A percentile compares a stretch with the other conserved stretches of the same genome.
Evolutionary conservation across 2,113 vertebrate genomes (phyloP).

Genomic region (Apaloderma vittatum): DNA sequence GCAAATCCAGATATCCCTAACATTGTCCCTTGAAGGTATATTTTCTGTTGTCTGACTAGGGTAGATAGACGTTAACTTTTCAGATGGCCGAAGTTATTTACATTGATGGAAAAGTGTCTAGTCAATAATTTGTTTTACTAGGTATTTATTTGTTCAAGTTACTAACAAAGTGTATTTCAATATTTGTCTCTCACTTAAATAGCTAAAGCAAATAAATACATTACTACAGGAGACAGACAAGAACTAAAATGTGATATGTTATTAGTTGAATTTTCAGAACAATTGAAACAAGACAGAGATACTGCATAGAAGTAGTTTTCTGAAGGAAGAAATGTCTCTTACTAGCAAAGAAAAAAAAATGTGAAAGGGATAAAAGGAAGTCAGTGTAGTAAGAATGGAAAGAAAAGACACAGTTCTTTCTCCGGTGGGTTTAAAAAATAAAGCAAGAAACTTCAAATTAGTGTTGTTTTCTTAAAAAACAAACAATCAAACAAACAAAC

Average conservation of each 20-base stretch:
- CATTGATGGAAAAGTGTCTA: neutral
- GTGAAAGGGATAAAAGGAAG: neutral
- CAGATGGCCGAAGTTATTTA: neutral
- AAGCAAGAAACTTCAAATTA: neutral
- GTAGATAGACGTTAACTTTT: neutral
- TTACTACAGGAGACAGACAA: neutral
- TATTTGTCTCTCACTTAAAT: neutral
- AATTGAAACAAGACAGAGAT: neutral
- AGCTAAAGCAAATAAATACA: neutral
- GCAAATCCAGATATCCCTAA: neutral
- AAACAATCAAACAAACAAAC: too few species aligned
- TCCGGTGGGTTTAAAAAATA: neutral
- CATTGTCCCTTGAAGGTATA: neutral
- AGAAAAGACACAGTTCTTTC: neutral
- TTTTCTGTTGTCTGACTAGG: neutral
- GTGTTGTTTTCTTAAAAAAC: neutral
- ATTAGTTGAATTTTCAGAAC: neutral
- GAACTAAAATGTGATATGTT: neutral
- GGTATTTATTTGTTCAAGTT: neutral
- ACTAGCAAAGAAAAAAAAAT: neutral
- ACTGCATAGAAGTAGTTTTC: neutral
- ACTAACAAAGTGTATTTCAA: neutral
- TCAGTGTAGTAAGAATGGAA: neutral
- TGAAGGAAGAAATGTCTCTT: neutral
- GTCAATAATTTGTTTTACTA: neutral